Conservation (phyloP, 2,888 invertebrate genomes). For the Notodonta dromedarius region DNA sequence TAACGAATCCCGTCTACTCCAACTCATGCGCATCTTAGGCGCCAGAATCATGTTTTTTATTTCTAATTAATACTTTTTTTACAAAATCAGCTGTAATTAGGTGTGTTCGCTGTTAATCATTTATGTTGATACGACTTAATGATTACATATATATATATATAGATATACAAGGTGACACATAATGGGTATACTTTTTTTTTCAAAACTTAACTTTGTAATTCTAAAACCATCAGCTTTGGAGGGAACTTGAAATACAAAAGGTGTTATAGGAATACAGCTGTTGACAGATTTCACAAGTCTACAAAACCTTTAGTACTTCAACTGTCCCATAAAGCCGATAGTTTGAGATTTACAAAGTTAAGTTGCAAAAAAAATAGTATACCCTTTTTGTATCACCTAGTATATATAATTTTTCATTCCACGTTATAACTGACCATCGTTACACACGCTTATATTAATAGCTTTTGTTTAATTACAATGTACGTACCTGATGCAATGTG, state of each 20-base stretch:
- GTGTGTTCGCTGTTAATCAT: constrained; percentile 23
- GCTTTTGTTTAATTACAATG: constrained; percentile 55
- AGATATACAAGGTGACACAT: no score
- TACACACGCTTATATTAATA: constrained; percentile 59
- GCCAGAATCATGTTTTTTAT: constrained; percentile 17
- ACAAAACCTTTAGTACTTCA: no score
- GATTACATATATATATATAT: constrained; percentile 29
- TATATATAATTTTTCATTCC: constrained; percentile 60
- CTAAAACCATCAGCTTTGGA: no score
- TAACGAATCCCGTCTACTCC: constrained; percentile 8
- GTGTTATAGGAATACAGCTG: no score
- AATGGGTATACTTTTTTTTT: no score
- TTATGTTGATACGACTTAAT: constrained; percentile 23
- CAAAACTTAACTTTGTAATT: no score
- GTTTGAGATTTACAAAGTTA: no score
- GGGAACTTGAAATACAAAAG: no score
- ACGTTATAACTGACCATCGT: constrained; percentile 50
- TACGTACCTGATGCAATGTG: constrained; percentile 75
- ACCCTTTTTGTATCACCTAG: no score
- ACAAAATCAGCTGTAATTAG: constrained; percentile 24
- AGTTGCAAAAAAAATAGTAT: no score
- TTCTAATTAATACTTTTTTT: constrained; percentile 25
- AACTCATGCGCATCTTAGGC: constrained; percentile 25
- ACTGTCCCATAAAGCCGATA: no score
- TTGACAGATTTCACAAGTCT: no score